Base-by-base conservation (phyloP, 2,888 invertebrate genomes). In the Lasius fuliginosus region DNA sequence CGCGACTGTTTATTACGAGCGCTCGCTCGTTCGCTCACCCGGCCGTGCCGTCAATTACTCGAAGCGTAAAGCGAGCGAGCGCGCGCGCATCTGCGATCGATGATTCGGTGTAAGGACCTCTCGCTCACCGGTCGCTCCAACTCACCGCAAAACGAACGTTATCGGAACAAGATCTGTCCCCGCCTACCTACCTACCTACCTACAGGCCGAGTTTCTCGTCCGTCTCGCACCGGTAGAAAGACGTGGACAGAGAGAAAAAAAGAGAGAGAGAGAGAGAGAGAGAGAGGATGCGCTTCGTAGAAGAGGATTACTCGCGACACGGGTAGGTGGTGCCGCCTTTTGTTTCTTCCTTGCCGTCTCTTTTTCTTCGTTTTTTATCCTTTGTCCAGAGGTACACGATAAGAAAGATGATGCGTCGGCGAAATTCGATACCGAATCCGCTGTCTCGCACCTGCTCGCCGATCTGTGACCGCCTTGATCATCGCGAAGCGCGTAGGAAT, bases 391-490 rank as follows among this genome's bases (percentile, higher is more conserved):
- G 18, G 79, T 84, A 69, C 69, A 46, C 76, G 84, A 84, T 46
- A 81, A 84, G 77, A 84, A 88, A 75, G 84, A 86, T 65, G 79
- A 76, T n/a, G 75, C 82, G 84, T 76, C 73, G 65, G 82, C 75
- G 89, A 89, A 90, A 90, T 88, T 83, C 75, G 89, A 90, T 86
- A 90, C 84, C 33, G 68, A 85, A 83, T 83, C 84, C 84, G 79
- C 85, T 83, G 86, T 82, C 85, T 71, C 77, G 86, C 85, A 85
- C 83, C 89, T 88, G 90, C 84, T 82, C 85, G 75, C 73, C 82
- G 84, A 68, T 30, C 33, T 42, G 68, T 23, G 62, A 33, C 27
- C 58, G 12, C 53, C 58, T 1, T 30, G 49, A 42, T 69, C 42
- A 33, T 18, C 60, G 64, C 87, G 85, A 89, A 79, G 83, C 62